These are phyloP conservation scores for Lepidotrigona ventralis DNA, from an alignment of 1,140 invertebrate genomes.

Conservation along the genomic window DNA sequence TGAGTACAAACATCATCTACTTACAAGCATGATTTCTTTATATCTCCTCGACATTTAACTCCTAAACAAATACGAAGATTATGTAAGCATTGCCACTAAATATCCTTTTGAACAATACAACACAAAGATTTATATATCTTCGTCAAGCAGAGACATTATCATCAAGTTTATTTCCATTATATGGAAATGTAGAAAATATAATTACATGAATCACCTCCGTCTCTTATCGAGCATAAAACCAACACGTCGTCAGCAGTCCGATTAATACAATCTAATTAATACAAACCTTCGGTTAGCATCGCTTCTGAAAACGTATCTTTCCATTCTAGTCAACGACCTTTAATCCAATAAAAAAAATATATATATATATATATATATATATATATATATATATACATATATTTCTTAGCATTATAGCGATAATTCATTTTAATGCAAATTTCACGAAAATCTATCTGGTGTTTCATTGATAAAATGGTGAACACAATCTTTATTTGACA, in stretches of 20 bases:
- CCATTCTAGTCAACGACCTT: neutral
- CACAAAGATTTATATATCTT: neutral
- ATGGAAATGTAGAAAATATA: conserved; percentile 1
- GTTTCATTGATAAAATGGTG: neutral
- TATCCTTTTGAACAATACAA: neutral
- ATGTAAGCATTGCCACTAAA: neutral
- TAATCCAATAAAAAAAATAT: neutral
- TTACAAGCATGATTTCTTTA: neutral
- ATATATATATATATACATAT: neutral
- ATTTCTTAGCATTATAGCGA: neutral
- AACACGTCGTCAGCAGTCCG: neutral
- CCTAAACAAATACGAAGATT: neutral
- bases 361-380: neutral
- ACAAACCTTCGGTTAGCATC: neutral
- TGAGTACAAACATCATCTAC: neutral
- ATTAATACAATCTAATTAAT: conserved; percentile 5
- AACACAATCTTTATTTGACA: neutral
- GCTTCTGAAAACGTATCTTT: neutral
- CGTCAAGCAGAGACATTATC: neutral
- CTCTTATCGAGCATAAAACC: neutral
- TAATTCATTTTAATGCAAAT: neutral
- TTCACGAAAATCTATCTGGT: neutral
- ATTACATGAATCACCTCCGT: conserved; percentile 9
- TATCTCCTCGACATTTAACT: neutral
- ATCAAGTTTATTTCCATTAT: neutral